These are phyloP conservation scores for Alauda arvensis DNA, from an alignment of 2,797 vertebrate species.

Conservation along the genomic window DNA sequence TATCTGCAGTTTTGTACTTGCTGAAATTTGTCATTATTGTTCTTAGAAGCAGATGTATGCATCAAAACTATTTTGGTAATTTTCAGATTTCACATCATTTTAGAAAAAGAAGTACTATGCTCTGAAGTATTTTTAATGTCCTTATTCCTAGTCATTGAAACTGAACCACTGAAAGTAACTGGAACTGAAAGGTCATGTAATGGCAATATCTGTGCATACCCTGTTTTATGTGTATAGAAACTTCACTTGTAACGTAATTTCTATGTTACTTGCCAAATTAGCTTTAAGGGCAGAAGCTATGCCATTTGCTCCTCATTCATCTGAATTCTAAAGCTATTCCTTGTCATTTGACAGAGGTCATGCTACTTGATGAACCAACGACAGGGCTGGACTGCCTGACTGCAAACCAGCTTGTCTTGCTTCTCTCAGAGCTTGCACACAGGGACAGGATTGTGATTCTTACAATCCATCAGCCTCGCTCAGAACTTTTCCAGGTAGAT, in stretches of 20 bases:
- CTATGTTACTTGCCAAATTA: neutral
- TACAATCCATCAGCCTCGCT: conserved; percentile 95
- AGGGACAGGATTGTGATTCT: conserved; percentile 88
- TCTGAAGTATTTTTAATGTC: neutral
- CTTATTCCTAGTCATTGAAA: neutral
- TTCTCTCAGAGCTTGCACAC: conserved; percentile 85
- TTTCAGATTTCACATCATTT: neutral
- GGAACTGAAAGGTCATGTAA: neutral
- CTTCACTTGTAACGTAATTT: neutral
- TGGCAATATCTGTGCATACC: neutral
- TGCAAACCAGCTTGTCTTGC: conserved; percentile 87
- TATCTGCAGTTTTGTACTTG: neutral
- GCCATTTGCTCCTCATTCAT: neutral
- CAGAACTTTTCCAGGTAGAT: conserved; percentile 91
- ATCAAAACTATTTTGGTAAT: neutral
- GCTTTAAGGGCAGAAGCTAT: neutral
- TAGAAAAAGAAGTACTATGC: neutral
- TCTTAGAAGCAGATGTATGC: neutral
- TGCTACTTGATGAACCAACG: conserved; percentile 93
- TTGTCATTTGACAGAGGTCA: conserved; percentile 78
- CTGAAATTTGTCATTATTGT: neutral
- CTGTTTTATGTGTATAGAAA: neutral
- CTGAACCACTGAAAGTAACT: neutral
- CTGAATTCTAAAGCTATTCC: neutral
- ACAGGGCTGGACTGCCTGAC: conserved; percentile 95